A percentile compares a stretch with the other conserved stretches of the same genome.
Conservation (phyloP, 2,113 vertebrate genomes). For the Gymnobelideus leadbeateri region DNA sequence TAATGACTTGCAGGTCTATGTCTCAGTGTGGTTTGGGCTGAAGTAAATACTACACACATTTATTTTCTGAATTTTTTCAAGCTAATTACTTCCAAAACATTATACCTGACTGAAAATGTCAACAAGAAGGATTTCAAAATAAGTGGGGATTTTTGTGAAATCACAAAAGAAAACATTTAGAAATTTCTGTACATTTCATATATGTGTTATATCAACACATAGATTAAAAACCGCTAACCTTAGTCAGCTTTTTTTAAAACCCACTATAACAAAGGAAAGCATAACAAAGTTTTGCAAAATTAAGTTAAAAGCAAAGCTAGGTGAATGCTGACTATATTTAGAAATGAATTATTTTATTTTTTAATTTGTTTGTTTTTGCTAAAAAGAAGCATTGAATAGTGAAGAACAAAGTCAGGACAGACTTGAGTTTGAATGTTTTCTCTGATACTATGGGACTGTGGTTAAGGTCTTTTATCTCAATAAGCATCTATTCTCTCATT, state of each 20-base stretch:
- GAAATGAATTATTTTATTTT: background rate
- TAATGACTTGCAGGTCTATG: background rate
- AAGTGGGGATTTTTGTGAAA: background rate
- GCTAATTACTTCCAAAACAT: background rate
- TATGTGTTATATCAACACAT: background rate
- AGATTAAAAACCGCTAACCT: background rate
- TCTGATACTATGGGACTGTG: background rate
- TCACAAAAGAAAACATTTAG: background rate
- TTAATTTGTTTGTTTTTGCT: background rate
- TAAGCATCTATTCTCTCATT: background rate
- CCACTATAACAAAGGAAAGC: background rate
- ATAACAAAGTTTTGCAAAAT: background rate
- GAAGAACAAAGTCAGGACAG: background rate
- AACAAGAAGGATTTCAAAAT: conserved; percentile 7
- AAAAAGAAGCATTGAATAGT: background rate
- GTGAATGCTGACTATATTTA: background rate
- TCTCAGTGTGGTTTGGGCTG: conserved; percentile 3
- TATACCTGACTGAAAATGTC: background rate
- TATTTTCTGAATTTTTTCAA: background rate
- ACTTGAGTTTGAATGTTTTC: background rate
- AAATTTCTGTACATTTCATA: background rate
- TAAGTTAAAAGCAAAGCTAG: background rate
- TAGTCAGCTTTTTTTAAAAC: background rate
- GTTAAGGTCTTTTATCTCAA: background rate
- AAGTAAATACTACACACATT: background rate